Percentiles rank a stretch among this genome's conserved stretches.
phyloP scores from a whole-genome alignment of 2,113 vertebrate species.

The Festucalex cinctus region DNA sequence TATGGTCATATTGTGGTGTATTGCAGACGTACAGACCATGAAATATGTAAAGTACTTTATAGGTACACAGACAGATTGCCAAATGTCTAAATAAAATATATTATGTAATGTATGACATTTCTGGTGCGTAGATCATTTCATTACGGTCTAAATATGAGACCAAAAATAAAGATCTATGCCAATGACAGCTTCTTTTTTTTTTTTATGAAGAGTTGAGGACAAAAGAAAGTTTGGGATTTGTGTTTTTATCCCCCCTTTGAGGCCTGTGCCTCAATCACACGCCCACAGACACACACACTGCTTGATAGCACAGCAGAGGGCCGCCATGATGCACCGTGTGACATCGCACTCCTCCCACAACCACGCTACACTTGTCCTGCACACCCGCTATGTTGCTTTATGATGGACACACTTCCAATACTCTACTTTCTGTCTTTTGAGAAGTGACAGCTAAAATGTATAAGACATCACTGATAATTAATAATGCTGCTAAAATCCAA shows the following conservation, averaged over 20 bases:
- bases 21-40: too few species aligned
- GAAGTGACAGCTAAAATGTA: neutral
- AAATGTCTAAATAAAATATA: too few species aligned
- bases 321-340: neutral
- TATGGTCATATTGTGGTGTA: too few species aligned
- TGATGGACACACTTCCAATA: neutral
- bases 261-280: slow-evolving; percentile 17
- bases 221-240: neutral
- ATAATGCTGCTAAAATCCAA: too few species aligned
- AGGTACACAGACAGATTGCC: too few species aligned
- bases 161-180: too few species aligned
- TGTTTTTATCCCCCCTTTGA: neutral
- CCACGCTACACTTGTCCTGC: neutral
- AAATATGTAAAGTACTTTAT: too few species aligned
- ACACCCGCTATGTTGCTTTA: neutral
- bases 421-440: neutral
- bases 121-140: too few species aligned
- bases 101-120: too few species aligned
- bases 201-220: neutral
- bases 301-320: neutral
- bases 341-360: slow-evolving; percentile 3
- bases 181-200: too few species aligned
- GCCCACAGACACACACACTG: slow-evolving; percentile 10
- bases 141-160: too few species aligned
- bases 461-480: neutral